Conservation (phyloP, 2,113 vertebrate genomes). For the Lasiurus cinereus region DNA sequence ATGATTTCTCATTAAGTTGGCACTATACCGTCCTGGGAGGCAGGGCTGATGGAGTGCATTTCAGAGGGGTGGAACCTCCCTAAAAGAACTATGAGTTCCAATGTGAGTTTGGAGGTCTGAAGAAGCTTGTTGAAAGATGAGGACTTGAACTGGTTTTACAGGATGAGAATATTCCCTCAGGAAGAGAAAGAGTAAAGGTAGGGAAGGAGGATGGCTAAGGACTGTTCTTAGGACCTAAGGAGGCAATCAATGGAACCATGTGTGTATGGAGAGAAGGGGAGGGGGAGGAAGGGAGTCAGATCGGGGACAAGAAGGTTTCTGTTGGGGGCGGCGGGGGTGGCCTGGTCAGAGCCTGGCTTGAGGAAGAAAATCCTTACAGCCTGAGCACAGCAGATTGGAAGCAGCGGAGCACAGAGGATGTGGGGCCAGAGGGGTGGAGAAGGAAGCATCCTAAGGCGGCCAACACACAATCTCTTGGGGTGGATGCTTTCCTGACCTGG, state of each 20-base stretch:
- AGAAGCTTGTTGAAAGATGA: background rate
- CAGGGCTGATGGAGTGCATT: background rate
- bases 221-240: background rate
- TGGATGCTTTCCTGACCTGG: background rate
- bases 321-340: background rate
- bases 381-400: background rate
- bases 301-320: background rate
- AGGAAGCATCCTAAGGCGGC: conserved; percentile 5
- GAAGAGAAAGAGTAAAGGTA: background rate
- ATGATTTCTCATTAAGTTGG: background rate
- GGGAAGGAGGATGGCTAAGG: background rate
- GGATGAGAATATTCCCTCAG: background rate
- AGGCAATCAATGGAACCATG: background rate
- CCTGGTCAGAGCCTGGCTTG: background rate
- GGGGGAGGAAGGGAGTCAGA: background rate
- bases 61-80: background rate
- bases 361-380: background rate
- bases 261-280: background rate
- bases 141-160: background rate
- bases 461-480: conserved; percentile 30
- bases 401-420: background rate
- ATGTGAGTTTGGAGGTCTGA: background rate
- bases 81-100: background rate
- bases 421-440: background rate
- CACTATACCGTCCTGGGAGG: background rate